Evolutionary conservation across 2,888 invertebrate species (phyloP).

Genomic region (Stenurella melanura): DNA sequence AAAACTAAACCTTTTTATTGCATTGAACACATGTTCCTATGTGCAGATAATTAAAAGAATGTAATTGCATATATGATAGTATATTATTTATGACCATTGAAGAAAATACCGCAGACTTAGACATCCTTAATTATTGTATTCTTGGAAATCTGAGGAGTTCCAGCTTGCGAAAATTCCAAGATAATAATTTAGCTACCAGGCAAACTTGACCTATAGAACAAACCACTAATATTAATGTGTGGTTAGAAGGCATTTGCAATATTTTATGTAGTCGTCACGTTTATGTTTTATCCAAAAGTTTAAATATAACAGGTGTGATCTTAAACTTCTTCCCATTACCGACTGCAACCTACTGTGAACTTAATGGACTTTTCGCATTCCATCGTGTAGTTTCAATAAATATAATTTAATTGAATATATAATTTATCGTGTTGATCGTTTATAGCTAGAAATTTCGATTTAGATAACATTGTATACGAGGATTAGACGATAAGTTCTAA

Average conservation of each 20-base stretch:
- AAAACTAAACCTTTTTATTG: not conserved
- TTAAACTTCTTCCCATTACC: slow-evolving; percentile 4
- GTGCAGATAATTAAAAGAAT: not conserved
- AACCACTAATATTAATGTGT: slow-evolving; percentile 20
- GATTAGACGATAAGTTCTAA: not conserved
- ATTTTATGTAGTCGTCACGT: slow-evolving; percentile 36
- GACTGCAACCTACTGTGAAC: slow-evolving; percentile 46
- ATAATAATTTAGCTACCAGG: slow-evolving; percentile 36
- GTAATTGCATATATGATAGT: slow-evolving; percentile 9
- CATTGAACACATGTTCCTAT: not conserved
- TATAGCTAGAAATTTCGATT: slow-evolving; percentile 4
- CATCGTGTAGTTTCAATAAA: slow-evolving; percentile 50
- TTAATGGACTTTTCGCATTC: slow-evolving; percentile 50
- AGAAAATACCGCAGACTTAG: slow-evolving; percentile 17
- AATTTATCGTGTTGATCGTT: slow-evolving; percentile 35
- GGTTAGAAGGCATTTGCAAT: slow-evolving; percentile 23
- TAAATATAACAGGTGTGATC: slow-evolving; percentile 27
- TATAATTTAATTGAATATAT: slow-evolving; percentile 54
- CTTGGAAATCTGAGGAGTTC: slow-evolving; percentile 23
- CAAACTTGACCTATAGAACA: slow-evolving; percentile 38
- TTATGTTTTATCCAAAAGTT: slow-evolving; percentile 10
- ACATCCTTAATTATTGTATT: slow-evolving; percentile 19
- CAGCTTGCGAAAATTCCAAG: slow-evolving; percentile 23
- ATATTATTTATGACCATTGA: slow-evolving; percentile 26
- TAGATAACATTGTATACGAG: slow-evolving; percentile 7